Evolutionary conservation across 2,797 vertebrate genomes (phyloP), one percentile per base, ranked within the genome.

Genomic region (Sorex maritimensis): DNA sequence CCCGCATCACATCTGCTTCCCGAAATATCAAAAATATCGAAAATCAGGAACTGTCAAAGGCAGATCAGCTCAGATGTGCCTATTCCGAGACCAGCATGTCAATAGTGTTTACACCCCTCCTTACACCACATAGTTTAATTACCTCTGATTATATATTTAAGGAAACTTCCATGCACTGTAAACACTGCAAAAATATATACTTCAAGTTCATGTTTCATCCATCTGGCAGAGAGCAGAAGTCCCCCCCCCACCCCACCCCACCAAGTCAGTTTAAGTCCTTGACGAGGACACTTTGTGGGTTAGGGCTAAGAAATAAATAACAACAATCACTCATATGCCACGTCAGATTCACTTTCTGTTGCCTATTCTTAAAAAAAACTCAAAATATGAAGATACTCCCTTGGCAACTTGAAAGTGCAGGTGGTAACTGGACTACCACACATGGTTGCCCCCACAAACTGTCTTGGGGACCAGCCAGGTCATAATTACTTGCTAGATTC

Each of bases 61-160:
- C 87, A 96, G 97, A 97, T 97, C 95, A 95, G 92, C 85, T 94
- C 92, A 94, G 92, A 97, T 78, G 94, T 86, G 55, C 80, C 89
- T 97, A 96, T 97, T 96, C 95, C 44, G 83, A 95, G 96, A 96
- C 92, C 88, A 96, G 96, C 93, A 96, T 96, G 95, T 96, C 96
- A 90, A 94, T 96, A 94, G 38, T 96, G 89, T 96, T 97, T 95
- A 96, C 63, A 94, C 77, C 82, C 85, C 92, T 94, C 94, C 95
- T 87, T 94, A 88, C 24, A 95, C 93, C 88, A 95, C 73, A 91
- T 78, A 96, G 84, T 90, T 91, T 93, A 93, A 97, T 96, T 97
- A 97, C 73, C 83, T 92, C 94, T 97, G 96, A 97, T 96, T 97
- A 97, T 96, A 93, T 97, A 96, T 96, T 97, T 95, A 97, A 97